These are phyloP conservation scores for Pogoniulus pusillus DNA, from an alignment of 2,797 vertebrate genomes.

Conservation along the genomic window DNA sequence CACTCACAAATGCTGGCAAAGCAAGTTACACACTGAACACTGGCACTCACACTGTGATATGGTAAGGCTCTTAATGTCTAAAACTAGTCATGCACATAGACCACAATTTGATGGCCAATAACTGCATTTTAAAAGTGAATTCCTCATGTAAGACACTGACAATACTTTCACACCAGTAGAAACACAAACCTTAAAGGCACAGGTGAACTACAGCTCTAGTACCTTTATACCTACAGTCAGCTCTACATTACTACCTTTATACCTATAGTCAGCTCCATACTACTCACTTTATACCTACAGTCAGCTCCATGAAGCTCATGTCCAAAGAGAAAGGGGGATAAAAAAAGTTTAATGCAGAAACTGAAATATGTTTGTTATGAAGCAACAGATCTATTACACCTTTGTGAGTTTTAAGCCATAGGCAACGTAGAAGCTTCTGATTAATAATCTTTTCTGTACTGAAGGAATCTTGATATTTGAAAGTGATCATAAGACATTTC, in stretches of 20 bases:
- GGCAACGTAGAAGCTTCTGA: background rate
- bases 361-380: background rate
- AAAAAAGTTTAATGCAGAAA: background rate
- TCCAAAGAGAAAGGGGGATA: background rate
- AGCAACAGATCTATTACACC: background rate
- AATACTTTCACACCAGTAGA: background rate
- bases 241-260: too few relatives aligned
- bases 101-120: background rate
- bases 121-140: conserved; percentile 13
- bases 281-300: background rate
- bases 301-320: background rate
- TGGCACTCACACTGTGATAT: background rate
- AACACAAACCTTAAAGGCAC: background rate
- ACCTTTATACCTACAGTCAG: background rate
- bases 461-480: background rate
- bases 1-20: conserved; percentile 12
- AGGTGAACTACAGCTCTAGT: background rate
- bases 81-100: background rate
- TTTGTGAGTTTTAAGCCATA: background rate
- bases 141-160: background rate
- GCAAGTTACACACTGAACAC: background rate
- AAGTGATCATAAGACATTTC: background rate
- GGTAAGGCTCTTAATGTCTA: background rate
- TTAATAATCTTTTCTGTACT: background rate
- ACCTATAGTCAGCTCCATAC: background rate